Base-by-base conservation (phyloP, 2,113 vertebrate genomes). In the Brevimyrus niger region DNA sequence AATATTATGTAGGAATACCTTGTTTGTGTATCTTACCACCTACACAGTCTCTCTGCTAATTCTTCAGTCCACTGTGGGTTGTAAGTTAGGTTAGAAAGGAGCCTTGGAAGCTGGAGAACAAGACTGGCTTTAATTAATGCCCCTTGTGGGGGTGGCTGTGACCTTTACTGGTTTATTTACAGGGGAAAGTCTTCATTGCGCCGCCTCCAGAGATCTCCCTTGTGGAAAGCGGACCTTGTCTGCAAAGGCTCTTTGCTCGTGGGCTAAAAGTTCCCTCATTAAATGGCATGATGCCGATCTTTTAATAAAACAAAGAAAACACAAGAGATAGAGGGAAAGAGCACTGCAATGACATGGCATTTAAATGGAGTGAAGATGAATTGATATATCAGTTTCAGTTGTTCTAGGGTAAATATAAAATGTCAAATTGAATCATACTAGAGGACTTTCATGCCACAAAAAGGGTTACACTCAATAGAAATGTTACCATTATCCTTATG, bases 111-210 rank as follows among this genome's bases (percentile, higher is more conserved):
- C 38, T 48, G 15, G 48, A 50, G 73, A 42, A 73, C 44, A 46
- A 89, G 88, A 80, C 85, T 53, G 88, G 47, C 88, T 65, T 42
- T 83, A 89, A 89, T 89, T 82, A 89, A 89, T 73, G 19, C 88
- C 55, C 47, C 31, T 21, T 53, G 48, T 55, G 73, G 88, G 88
- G 47, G 88, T 42, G 31, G 73, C 15, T 55, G 47, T 89, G 88
- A 89, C 73, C 88, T 89, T 88, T 88, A 80, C 69, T 35, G 69
- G 46, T 80, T 82, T 89, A 83, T 89, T 89, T 89, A 89, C 19
- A 35, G 88, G 35, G 50, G 69, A 84, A 73, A 48, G 13, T 88
- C 58, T 65, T 47, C 87, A 47, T 76, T 9, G 86, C 51, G 9
- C 17, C 35, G 15, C 27, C 50, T 53, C 27, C n/a, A 35, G 86